Conservation (phyloP, 2,888 invertebrate genomes). For the Pyrrhosoma nymphula region DNA sequence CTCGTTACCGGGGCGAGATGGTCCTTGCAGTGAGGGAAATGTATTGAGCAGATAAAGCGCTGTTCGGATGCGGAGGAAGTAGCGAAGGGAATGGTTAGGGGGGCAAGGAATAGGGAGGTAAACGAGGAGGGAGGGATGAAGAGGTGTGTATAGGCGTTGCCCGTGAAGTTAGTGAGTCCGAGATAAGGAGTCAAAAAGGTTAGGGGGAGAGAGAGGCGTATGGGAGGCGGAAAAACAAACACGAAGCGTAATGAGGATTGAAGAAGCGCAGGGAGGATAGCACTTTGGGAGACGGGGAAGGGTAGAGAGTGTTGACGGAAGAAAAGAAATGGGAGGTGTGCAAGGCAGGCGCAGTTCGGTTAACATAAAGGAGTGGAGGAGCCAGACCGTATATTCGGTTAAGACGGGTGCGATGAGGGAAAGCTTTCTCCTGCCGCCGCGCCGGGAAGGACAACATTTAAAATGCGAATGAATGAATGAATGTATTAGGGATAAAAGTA, state of each 20-base stretch:
- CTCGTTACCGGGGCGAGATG: constrained; percentile 57
- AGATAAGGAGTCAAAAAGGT: constrained; percentile 60
- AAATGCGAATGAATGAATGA: constrained; percentile 16
- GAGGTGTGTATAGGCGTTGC: constrained; percentile 24
- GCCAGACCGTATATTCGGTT: neutral
- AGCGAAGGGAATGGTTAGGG: neutral
- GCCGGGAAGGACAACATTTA: neutral
- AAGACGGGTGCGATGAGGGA: neutral
- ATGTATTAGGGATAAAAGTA: neutral
- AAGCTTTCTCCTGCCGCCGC: neutral
- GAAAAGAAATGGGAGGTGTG: neutral
- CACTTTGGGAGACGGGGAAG: neutral
- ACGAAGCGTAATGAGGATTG: constrained; percentile 10
- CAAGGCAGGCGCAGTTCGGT: neutral
- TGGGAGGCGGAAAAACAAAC: constrained; percentile 3
- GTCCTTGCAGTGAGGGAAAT: constrained; percentile 49
- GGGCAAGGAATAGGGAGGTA: neutral
- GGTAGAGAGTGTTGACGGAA: neutral
- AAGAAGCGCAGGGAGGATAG: neutral
- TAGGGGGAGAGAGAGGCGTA: neutral
- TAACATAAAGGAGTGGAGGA: neutral
- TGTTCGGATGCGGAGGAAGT: constrained; percentile 1
- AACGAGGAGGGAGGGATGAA: neutral
- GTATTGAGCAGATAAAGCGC: constrained; percentile 51
- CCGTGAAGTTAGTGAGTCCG: constrained; percentile 31